Conservation (phyloP, 2,797 vertebrate genomes). For the Champsocephalus gunnari region DNA sequence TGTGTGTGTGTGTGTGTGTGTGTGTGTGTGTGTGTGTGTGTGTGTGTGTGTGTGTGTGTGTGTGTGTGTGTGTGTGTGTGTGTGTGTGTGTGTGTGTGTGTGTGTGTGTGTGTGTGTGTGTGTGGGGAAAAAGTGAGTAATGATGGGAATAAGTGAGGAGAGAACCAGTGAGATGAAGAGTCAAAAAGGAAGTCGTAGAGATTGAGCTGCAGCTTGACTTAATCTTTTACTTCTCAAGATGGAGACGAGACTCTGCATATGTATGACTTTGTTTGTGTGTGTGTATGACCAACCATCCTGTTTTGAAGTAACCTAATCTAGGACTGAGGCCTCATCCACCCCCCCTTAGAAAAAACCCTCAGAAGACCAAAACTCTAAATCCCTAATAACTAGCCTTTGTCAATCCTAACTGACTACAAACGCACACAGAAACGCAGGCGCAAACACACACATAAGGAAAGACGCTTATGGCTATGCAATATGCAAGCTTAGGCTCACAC, state of each 20-base stretch:
- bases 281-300: conserved; percentile 50
- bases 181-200: conserved; percentile 46
- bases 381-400: conserved; percentile 67
- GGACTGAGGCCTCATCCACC: conserved; percentile 43
- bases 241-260: conserved; percentile 39
- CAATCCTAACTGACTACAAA: conserved; percentile 57
- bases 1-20: too few relatives aligned
- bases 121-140: conserved; percentile 3
- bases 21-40: too few relatives aligned
- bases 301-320: conserved; percentile 75
- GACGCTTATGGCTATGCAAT: neutral
- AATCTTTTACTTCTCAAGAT: conserved; percentile 54
- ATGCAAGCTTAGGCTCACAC: conserved; percentile 6
- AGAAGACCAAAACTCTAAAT: conserved; percentile 57
- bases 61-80: conserved; percentile 16
- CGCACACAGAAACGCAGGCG: conserved; percentile 27
- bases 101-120: neutral
- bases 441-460: conserved; percentile 7
- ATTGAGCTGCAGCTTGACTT: conserved; percentile 66
- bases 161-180: conserved; percentile 40
- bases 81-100: conserved; percentile 15
- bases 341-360: conserved; percentile 25
- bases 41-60: neutral
- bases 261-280: conserved; percentile 23
- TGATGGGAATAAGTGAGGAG: conserved; percentile 33